Evolutionary conservation across 1,140 invertebrate species (phyloP), one percentile per base, ranked within the genome.

Genomic region (Eumaeus atala): DNA sequence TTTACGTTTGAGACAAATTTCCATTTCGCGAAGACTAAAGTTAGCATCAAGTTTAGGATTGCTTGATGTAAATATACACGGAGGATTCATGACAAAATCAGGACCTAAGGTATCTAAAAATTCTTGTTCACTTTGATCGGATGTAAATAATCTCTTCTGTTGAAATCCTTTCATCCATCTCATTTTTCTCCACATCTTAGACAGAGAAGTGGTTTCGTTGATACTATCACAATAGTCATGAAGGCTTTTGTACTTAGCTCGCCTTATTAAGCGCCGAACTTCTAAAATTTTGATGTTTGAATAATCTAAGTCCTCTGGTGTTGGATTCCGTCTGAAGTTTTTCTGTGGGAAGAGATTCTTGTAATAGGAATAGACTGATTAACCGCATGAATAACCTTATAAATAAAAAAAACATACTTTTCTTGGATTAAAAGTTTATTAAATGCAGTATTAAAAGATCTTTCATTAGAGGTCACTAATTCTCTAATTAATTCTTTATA

Each of bases 341-440:
- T 55, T 55, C 7, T 48, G 33, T 6, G 44, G 33, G 11, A 55
- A 14, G 8, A 48, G n/a, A 21, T 35, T 37, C 14, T 56, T 7
- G 14, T 37, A 17, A 34, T 7, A 10, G 54, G 59, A 48, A 61
- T 57, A 52, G 34, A 44, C 9, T 35, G 17, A 49, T 51, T 51
- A 28, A 50, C 54, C 5, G 50, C 54, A 36, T 44, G 34, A 21
- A 53, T 56, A 9, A 61, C 52, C 1, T 11, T 34, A 16, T 34
- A 11, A 36, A 53, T 28, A 49, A 56, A 56, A 9, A 28, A 8
- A 17, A 56, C 44, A 44, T 61, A 61, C 35, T 49, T 35, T 4
- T 18, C 14, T 44, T 50, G 51, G 12, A 21, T 44, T 16, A 12
- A 21, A 10, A 11, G 14, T 47, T 9, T 40, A 10, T 9, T 34